Conservation (phyloP, 2,113 vertebrate genomes). For the rat (Rattus norvegicus) region DNA sequence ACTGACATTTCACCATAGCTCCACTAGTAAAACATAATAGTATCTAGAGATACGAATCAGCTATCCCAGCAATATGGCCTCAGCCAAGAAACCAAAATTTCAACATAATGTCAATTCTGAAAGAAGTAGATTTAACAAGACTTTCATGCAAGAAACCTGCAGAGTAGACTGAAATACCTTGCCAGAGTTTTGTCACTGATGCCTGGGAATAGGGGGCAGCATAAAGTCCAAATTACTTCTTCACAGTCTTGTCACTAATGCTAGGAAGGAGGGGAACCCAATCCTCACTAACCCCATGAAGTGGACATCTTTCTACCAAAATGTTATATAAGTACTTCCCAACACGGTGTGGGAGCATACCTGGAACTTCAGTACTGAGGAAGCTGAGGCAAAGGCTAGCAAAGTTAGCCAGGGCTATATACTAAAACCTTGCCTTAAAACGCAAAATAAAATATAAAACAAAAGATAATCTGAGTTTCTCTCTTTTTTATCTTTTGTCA, state of each 20-base stretch:
- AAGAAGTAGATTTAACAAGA: not conserved
- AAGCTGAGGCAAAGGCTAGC: not conserved
- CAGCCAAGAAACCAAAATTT: constrained; percentile 43
- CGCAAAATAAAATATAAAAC: not conserved
- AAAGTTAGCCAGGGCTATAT: not conserved
- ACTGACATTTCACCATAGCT: not conserved
- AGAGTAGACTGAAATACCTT: not conserved
- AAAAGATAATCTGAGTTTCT: not conserved
- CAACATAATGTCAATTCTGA: not conserved
- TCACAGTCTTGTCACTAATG: not conserved
- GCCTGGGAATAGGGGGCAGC: rapidly evolving
- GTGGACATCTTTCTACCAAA: not conserved
- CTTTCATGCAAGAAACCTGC: not conserved
- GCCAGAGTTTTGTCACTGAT: not conserved
- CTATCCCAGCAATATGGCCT: not conserved
- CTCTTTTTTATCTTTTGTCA: not conserved
- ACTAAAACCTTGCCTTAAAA: not conserved
- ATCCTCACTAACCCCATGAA: not conserved
- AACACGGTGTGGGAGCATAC: not conserved
- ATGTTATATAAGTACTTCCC: not conserved
- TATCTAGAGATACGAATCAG: constrained; percentile 27
- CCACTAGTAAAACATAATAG: not conserved
- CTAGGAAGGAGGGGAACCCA: not conserved
- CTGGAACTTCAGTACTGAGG: not conserved
- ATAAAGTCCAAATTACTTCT: not conserved